Conservation (phyloP, 2,113 vertebrate genomes). For the Pelvicachromis taeniatus region DNA sequence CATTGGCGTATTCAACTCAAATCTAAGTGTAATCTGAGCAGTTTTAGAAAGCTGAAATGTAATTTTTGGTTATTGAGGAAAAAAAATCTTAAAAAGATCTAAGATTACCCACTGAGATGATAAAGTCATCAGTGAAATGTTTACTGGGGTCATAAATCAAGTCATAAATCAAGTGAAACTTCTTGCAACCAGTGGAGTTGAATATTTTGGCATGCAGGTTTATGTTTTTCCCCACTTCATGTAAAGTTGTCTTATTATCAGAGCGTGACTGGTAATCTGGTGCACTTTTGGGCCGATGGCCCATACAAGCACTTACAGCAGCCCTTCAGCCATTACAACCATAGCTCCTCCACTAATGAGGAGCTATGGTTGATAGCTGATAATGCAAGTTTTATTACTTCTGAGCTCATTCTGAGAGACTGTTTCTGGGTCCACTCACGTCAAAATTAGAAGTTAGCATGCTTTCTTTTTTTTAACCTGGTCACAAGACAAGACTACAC, state of each 20-base stretch:
- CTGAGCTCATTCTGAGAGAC: neutral
- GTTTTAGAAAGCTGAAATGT: neutral
- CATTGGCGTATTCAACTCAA: neutral
- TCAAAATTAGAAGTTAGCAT: neutral
- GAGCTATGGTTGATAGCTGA: too few relatives aligned
- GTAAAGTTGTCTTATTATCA: neutral
- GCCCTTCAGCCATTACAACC: neutral
- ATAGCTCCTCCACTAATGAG: neutral
- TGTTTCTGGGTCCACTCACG: neutral
- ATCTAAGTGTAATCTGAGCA: neutral
- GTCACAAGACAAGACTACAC: neutral
- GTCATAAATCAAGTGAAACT: neutral
- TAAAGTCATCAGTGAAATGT: neutral
- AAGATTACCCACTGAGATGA: neutral
- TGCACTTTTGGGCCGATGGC: neutral
- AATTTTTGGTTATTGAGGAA: neutral
- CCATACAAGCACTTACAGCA: neutral
- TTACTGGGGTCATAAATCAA: neutral
- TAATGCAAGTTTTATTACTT: neutral
- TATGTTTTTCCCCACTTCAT: neutral
- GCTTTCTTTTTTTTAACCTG: neutral
- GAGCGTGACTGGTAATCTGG: neutral
- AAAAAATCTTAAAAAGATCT: fast-evolving
- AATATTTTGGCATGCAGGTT: neutral
- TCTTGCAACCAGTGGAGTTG: neutral